Base-by-base conservation (phyloP, 2,113 vertebrate genomes). In the Aix galericulata region DNA sequence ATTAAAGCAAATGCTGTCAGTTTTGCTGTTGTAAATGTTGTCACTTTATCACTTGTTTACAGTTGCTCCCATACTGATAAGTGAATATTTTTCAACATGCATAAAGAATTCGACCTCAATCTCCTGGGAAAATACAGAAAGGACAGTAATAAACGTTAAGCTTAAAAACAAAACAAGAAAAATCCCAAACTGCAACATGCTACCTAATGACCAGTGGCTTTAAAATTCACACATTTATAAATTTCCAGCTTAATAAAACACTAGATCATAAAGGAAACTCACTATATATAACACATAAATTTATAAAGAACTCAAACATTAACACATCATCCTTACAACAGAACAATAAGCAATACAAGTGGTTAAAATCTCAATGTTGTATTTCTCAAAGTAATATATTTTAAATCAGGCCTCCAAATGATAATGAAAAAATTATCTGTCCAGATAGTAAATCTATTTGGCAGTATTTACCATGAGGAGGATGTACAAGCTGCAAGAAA, bases 11-110 rank as follows among this genome's bases (percentile, higher is more conserved):
- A 98, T 97, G 97, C 98, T 98, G 97, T 98, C 97, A 97, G 97
- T 97, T 98, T 98, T 97, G 97, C 97, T 97, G 97, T 97, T 97
- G 97, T 97, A 97, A 97, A 98, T 93, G 97, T 97, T 97, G 97
- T 98, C 97, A 97, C 97, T 98, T 98, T 98, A 98, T 98, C 98
- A 97, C 97, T 98, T 98, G 98, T 98, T 98, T 98, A 98, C 97
- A 97, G 97, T 98, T 97, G 95, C 96, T 91, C 97, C 97, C 97
- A 97, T 97, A 97, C 98, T 96, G 95, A 97, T 98, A 98, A 98
- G 97, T 97, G 97, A 98, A 97, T 98, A 98, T 98, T 98, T 98
- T 98, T 98, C 96, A 98, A 98, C 97, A 98, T 89, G 97, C 95
- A 97, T 97, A 97, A 97, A 97, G 97, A 97, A 97, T 95, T 96